phyloP scores from a whole-genome alignment of 30 jellyfish, hydroid and myxozoan species.

The Turritopsis dohrnii region DNA sequence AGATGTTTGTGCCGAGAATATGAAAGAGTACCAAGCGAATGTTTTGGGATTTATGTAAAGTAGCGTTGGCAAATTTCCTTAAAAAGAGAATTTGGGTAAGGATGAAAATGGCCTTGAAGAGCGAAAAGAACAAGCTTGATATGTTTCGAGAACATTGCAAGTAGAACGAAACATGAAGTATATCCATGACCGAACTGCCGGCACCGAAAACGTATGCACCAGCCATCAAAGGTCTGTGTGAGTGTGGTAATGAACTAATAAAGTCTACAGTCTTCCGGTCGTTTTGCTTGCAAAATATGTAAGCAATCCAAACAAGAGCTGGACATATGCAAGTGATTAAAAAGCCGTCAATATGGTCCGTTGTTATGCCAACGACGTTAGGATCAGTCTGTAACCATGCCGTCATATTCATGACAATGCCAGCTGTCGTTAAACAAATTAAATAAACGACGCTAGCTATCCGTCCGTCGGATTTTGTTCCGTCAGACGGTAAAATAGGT shows the following conservation, averaged over 20 bases:
- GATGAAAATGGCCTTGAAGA: constrained; percentile 74
- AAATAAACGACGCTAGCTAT: constrained; percentile 87
- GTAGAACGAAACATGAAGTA: constrained; percentile 74
- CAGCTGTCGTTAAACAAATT: constrained; percentile 94
- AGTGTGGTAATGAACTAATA: constrained; percentile 86
- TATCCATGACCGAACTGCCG: constrained; percentile 91
- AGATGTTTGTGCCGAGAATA: constrained; percentile 84
- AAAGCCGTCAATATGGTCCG: constrained; percentile 95
- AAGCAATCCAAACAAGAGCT: constrained; percentile 78
- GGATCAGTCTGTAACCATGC: constrained; percentile 84
- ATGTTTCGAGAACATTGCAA: constrained; percentile 54
- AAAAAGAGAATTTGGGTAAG: constrained; percentile 66
- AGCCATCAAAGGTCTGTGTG: constrained; percentile 90
- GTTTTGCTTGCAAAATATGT: constrained; percentile 82
- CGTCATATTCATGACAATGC: constrained; percentile 82
- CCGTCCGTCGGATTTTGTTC: constrained; percentile 87
- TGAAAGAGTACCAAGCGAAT: constrained; percentile 85
- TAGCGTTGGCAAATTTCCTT: constrained; percentile 84
- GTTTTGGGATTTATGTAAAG: constrained; percentile 87
- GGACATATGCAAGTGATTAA: constrained; percentile 93
- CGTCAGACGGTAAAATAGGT: constrained; percentile 93
- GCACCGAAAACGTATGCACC: constrained; percentile 98
- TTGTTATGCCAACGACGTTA: constrained; percentile 71
- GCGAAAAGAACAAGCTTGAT: constrained; percentile 76
- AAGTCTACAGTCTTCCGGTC: constrained; percentile 92